Base-by-base conservation (phyloP, 2,888 invertebrate genomes). In the Leptinotarsa tumamoca region DNA sequence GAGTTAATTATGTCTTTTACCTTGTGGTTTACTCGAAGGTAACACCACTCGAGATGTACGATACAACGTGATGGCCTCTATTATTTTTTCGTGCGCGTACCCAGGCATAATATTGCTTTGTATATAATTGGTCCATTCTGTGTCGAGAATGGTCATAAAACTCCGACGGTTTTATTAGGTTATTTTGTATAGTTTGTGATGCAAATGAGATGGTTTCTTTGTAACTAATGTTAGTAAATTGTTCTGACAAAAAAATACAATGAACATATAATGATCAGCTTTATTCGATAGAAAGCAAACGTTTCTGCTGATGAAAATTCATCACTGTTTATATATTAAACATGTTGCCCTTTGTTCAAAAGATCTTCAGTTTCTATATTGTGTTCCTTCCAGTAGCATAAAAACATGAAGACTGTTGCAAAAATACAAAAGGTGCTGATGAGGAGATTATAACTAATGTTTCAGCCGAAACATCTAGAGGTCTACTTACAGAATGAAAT, bases 1-100 rank as follows among this genome's bases (percentile, higher is more conserved):
- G 80, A 80, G 80, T 80, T 80, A 80, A 80, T 80, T 80, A 80
- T 80, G 80, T 76, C 79, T 71, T 79, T 80, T 78, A 78, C 76
- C 66, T 80, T 80, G 78, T 77, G 78, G 79, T 76, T 77, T 79
- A 79, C 73, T 79, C 49, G 73, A 72, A 74, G 77, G 73, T 67
- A 79, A 76, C 73, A 79, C 67, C 76, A 76, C 75, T 79, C 67
- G 69, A 74, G 76, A 49, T 74, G 74, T 74, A 73, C 67, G 69
- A 58, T 71, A 72, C 76, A 68, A 50, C 27, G 61, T 23, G 18
- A 58, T 56, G 67, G 67, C 71, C 72, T 50, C 70, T 71, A 66
- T 52, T 50, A 50, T 73, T 72, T 77, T 77, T 27, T 43, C 50
- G 2, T 27, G 15, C n/a, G n/a, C 61, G 71, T 71, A 71, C 66